Percentiles rank a stretch among this genome's conserved stretches.
Evolutionary conservation across 1,140 invertebrate species (phyloP).

Genomic region (Gryllus bimaculatus): DNA sequence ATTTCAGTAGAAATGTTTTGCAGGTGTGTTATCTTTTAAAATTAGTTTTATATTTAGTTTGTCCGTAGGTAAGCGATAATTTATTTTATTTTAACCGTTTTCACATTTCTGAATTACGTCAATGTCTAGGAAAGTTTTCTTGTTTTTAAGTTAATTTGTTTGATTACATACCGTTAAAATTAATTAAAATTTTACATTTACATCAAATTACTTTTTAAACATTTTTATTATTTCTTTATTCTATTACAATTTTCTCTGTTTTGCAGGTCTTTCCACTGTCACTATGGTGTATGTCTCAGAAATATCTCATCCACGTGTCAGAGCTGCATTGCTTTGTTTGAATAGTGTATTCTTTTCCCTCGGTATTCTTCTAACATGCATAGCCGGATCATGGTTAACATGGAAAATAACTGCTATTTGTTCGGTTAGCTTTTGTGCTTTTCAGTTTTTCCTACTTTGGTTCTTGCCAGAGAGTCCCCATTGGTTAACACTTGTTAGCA

Average conservation of each 20-base stretch:
- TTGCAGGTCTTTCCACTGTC: conserved; percentile 40
- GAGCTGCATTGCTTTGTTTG: conserved; percentile 43
- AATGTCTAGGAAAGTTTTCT: no score
- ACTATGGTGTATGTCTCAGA: conserved; percentile 46
- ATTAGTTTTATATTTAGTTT: no score
- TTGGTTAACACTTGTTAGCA: conserved; percentile 35
- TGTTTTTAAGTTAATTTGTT: no score
- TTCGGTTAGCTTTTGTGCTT: conserved; percentile 30
- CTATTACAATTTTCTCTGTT: not conserved
- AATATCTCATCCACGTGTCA: conserved; percentile 40
- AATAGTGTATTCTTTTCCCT: conserved; percentile 47
- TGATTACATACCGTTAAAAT: no score
- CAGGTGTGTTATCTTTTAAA: no score
- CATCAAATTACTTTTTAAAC: no score
- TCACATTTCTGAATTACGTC: no score
- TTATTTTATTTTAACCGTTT: no score
- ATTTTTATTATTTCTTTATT: no score
- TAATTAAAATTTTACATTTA: no score
- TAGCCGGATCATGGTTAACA: conserved; percentile 34
- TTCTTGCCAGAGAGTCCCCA: conserved; percentile 47
- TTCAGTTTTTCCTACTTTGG: conserved; percentile 21
- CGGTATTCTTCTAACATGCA: conserved; percentile 41
- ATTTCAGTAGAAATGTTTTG: no score
- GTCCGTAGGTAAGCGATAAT: no score
- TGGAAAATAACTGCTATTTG: conserved; percentile 39